phyloP scores from a whole-genome alignment of 2,888 invertebrate genomes.

The Drosophila anomalipes region DNA sequence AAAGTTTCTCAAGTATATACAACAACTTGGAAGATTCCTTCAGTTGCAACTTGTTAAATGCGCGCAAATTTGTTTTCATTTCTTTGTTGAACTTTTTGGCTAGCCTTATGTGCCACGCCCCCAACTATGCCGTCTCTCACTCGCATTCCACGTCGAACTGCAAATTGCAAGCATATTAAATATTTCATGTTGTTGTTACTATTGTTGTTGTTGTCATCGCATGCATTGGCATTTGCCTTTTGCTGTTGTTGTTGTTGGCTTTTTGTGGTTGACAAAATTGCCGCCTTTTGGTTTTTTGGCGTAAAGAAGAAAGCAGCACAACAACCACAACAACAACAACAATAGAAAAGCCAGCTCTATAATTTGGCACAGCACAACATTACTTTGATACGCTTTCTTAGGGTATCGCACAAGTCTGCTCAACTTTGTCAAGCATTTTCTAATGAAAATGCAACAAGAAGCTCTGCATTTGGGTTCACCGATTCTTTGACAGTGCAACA shows the following conservation, averaged over 20 bases:
- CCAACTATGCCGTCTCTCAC: conserved; percentile 4
- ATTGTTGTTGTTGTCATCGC: conserved; percentile 21
- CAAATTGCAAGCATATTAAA: conserved; percentile 33
- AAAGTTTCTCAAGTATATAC: conserved; percentile 2
- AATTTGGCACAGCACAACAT: conserved; percentile 40
- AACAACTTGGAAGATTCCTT: conserved; percentile 26
- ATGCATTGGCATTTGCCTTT: conserved; percentile 29
- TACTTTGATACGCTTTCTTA: conserved; percentile 10
- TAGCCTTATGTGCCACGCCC: conserved; percentile 42
- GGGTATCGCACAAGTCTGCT: conserved; percentile 7
- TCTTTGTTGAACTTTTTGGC: conserved; percentile 50
- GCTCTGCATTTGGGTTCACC: background rate
- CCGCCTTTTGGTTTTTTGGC: conserved; percentile 47
- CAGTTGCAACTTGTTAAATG: conserved; percentile 50
- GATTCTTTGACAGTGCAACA: background rate
- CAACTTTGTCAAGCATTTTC: background rate
- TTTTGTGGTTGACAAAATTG: conserved; percentile 55
- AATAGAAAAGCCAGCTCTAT: conserved; percentile 27
- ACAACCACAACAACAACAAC: conserved; percentile 12
- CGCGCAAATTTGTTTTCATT: conserved; percentile 39
- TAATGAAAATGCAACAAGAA: background rate
- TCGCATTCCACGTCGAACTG: conserved; percentile 1
- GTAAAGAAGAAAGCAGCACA: conserved; percentile 43
- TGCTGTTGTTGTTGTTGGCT: conserved; percentile 7
- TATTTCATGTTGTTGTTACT: conserved; percentile 11